A percentile compares a stretch with the other conserved stretches of the same genome.
phyloP scores from a whole-genome alignment of 1,140 invertebrate species.

The Brachionus sp. region DNA sequence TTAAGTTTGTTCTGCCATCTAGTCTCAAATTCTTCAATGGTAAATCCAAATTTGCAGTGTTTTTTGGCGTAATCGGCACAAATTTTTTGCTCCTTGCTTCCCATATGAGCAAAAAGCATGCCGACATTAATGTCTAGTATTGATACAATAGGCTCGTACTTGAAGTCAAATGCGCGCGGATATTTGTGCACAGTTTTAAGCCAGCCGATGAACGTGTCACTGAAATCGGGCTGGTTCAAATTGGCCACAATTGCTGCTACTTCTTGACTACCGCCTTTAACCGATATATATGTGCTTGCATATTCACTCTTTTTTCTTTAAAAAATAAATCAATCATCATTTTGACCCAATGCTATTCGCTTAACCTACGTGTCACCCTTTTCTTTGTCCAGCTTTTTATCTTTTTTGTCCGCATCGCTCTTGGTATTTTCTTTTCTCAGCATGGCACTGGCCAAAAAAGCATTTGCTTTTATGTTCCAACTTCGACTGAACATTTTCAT shows the following conservation, averaged over 20 bases:
- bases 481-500: constrained; percentile 45
- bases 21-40: constrained; percentile 19
- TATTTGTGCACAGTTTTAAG: constrained; percentile 39
- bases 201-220: constrained; percentile 20
- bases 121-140: constrained; percentile 17
- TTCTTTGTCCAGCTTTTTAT: constrained; percentile 24
- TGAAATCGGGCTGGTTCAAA: constrained; percentile 29
- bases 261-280: constrained; percentile 43
- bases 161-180: constrained; percentile 39
- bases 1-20: constrained; percentile 9
- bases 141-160: constrained; percentile 40
- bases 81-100: not conserved
- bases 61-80: constrained; percentile 24
- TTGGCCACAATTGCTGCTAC: constrained; percentile 42
- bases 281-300: constrained; percentile 30
- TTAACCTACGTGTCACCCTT: not conserved
- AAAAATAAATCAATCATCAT: not conserved
- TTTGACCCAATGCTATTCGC: not conserved
- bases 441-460: not conserved
- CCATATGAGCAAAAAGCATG: not conserved
- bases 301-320: constrained; percentile 35
- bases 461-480: not conserved
- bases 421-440: not conserved
- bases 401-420: constrained; percentile 1
- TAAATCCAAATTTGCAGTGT: constrained; percentile 43